A percentile compares a stretch with the other conserved stretches of the same genome.
Evolutionary conservation across 2,113 vertebrate species (phyloP).

Genomic region (Numida meleagris): DNA sequence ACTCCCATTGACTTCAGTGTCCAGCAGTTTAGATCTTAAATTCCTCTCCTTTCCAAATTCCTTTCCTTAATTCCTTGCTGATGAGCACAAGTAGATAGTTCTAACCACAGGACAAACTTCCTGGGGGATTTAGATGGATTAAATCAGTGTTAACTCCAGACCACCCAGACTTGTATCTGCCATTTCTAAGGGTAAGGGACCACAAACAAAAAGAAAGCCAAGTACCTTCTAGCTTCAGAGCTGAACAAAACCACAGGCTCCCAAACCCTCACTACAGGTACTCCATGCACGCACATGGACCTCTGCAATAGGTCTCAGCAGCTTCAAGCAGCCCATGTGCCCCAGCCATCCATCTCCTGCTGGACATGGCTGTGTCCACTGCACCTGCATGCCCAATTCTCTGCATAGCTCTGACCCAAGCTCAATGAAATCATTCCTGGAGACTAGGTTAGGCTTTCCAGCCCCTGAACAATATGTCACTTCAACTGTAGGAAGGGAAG

Average conservation of each 20-base stretch:
- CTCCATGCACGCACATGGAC: rapidly evolving
- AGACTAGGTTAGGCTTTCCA: background rate
- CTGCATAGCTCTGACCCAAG: background rate
- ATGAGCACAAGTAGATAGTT: background rate
- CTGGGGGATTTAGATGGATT: background rate
- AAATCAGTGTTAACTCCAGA: background rate
- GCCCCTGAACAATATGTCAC: background rate
- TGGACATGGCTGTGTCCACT: background rate
- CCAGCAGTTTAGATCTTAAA: background rate
- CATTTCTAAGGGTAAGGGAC: background rate
- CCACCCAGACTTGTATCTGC: background rate
- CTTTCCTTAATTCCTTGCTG: background rate
- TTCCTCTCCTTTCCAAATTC: background rate
- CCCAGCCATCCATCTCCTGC: background rate
- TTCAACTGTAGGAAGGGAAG: background rate
- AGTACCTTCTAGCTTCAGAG: background rate
- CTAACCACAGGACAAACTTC: background rate
- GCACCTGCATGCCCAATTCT: rapidly evolving
- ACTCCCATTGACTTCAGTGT: background rate
- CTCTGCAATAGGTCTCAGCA: background rate
- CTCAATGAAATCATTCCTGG: background rate
- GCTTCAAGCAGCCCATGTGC: background rate
- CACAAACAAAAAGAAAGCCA: background rate
- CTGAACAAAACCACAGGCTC: background rate
- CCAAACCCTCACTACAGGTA: background rate